These are phyloP conservation scores for Tipula helvola DNA, from an alignment of 2,888 invertebrate genomes.

Conservation along the genomic window DNA sequence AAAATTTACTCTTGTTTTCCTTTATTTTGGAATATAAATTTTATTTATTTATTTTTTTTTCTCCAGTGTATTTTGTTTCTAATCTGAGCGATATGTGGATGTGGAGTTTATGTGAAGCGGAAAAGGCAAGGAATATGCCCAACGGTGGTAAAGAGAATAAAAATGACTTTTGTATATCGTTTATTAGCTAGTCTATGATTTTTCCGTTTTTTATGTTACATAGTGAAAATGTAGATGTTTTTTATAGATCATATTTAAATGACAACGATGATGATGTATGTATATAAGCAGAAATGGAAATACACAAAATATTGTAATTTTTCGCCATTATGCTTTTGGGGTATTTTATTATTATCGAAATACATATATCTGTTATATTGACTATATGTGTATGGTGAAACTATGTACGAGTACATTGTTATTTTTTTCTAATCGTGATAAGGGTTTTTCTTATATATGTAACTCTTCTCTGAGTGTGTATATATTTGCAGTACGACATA, in stretches of 20 bases:
- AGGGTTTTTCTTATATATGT: neutral
- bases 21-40: neutral
- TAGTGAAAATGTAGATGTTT: neutral
- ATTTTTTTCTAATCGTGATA: neutral
- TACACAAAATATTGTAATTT: neutral
- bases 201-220: neutral
- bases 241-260: neutral
- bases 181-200: neutral
- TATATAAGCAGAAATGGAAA: neutral
- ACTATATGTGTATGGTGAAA: neutral
- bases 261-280: neutral
- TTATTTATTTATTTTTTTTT: neutral
- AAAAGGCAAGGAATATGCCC: neutral
- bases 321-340: neutral
- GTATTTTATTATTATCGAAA: neutral
- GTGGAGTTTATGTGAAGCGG: neutral
- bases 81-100: neutral
- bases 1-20: neutral
- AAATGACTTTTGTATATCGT: neutral
- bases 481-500: neutral
- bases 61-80: neutral
- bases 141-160: neutral
- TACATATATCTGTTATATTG: neutral
- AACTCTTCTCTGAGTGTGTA: neutral
- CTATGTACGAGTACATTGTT: neutral